Conservation (phyloP, 2,113 vertebrate genomes). For the Ceyx cyanopectus region DNA sequence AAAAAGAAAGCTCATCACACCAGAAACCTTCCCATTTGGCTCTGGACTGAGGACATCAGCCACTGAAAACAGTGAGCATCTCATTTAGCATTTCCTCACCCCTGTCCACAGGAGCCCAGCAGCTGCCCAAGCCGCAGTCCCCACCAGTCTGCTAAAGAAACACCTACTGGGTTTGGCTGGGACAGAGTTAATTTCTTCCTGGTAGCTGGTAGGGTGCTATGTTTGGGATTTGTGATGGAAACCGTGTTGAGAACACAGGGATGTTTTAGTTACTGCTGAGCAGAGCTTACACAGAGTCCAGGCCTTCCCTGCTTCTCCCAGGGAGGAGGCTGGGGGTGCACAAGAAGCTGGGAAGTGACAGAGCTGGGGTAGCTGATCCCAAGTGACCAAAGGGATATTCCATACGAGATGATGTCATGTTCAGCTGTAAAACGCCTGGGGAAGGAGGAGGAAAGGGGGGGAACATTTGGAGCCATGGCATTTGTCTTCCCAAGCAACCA, state of each 20-base stretch:
- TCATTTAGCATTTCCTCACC: neutral
- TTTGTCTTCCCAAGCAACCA: too few relatives aligned
- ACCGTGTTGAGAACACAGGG: too few relatives aligned
- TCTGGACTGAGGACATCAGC: neutral
- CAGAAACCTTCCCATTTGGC: slow-evolving; percentile 16
- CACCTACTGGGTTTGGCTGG: neutral
- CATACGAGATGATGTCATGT: neutral
- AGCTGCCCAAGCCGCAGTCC: neutral
- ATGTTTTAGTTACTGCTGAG: too few relatives aligned
- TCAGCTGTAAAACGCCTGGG: too few relatives aligned
- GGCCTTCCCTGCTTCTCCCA: too few relatives aligned
- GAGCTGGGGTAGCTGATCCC: too few relatives aligned
- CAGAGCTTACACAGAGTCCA: too few relatives aligned
- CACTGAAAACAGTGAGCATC: neutral
- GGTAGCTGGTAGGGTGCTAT: neutral
- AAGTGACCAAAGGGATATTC: neutral
- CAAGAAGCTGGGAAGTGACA: too few relatives aligned
- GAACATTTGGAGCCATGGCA: too few relatives aligned
- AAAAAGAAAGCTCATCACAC: neutral
- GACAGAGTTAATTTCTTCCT: neutral
- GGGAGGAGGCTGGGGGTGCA: too few relatives aligned
- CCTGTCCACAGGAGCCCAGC: neutral
- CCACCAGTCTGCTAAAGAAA: neutral
- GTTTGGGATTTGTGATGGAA: too few relatives aligned
- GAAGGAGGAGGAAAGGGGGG: too few relatives aligned